Evolutionary conservation across 2,797 vertebrate species (phyloP), one percentile per base, ranked within the genome.

Genomic region (Cryptoblepharus egeriae): DNA sequence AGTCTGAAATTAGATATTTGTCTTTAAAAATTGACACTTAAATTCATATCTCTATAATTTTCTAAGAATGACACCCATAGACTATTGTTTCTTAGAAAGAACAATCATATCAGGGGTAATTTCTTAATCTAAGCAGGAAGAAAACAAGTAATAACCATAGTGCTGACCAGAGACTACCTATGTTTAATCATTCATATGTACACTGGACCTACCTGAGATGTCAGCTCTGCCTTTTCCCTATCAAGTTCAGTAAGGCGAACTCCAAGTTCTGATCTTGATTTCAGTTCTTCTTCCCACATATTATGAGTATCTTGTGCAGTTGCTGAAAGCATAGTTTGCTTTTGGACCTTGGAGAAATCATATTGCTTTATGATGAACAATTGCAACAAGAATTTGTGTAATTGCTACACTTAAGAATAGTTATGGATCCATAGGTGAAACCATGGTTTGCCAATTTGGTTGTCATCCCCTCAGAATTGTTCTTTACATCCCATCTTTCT

Each of bases 211-310:
- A 98, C 97, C 96, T 97, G 96, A 75, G 91, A 93, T 73, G 82
- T 91, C 55, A 98, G 93, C 7, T 97, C 96, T 90, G 92, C 92
- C 86, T 97, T 98, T 85, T 98, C 96, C 72, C 95, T 97, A 61
- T 97, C 96, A 24, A 97, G 93, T 88, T 98, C 96, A 82, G 96
- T 96, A 88, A 98, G 86, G 35, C 95, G 96, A 79, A 97, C 92
- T 71, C 97, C 96, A 1, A 98, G 91, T 85, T 94, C 96, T 1
- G 96, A 96, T 80, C 95, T 96, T 80, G 95, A 95, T 93, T 97
- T 98, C 76, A 97, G 85, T 74, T 98, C 96, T 85, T 98, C 96
- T 89, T 98, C 97, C 97, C 97, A 97, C 68, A 97, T 83, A 39
- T 92, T 94, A 86, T 96, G 96, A 4, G 95, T 96, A 87, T 97